A percentile compares a stretch with the other conserved stretches of the same genome.
These are phyloP conservation scores for Darevskia nairensis DNA, from an alignment of 2,797 vertebrate genomes.

Conservation along the genomic window DNA sequence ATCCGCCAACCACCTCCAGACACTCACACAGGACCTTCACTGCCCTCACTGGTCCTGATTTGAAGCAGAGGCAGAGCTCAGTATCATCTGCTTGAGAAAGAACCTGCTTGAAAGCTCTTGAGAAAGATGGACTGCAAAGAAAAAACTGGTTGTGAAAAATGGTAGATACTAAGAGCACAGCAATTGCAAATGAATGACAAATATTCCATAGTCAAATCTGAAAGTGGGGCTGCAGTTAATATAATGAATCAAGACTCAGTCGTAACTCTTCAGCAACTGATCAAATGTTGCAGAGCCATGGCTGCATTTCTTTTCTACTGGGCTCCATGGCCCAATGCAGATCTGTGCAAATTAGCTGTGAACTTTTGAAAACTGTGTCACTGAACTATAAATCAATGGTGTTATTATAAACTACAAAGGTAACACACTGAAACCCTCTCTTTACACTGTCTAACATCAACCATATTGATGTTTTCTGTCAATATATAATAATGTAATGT, in stretches of 20 bases:
- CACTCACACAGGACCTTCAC: no score
- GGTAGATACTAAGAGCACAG: not conserved
- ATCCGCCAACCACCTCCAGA: no score
- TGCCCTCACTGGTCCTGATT: no score
- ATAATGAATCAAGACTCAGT: not conserved
- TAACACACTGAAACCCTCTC: conserved; percentile 61
- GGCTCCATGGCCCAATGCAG: conserved; percentile 45
- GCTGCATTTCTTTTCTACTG: conserved; percentile 38
- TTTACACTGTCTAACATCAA: conserved; percentile 64
- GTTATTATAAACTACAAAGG: conserved; percentile 71
- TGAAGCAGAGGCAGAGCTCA: no score
- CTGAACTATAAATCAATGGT: conserved; percentile 66
- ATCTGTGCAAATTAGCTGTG: conserved; percentile 60
- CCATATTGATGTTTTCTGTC: conserved; percentile 73
- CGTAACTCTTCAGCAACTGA: conserved; percentile 38
- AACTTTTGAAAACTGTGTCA: conserved; percentile 46
- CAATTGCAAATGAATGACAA: not conserved
- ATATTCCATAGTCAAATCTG: not conserved
- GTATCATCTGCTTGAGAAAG: not conserved
- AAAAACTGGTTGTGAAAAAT: not conserved
- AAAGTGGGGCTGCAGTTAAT: not conserved
- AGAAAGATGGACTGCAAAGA: not conserved
- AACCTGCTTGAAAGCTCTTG: not conserved
- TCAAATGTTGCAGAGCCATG: conserved; percentile 24
- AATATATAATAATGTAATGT: conserved; percentile 72